Base-by-base conservation (phyloP, 2,797 vertebrate genomes). In the Sebastiscus tertius region DNA sequence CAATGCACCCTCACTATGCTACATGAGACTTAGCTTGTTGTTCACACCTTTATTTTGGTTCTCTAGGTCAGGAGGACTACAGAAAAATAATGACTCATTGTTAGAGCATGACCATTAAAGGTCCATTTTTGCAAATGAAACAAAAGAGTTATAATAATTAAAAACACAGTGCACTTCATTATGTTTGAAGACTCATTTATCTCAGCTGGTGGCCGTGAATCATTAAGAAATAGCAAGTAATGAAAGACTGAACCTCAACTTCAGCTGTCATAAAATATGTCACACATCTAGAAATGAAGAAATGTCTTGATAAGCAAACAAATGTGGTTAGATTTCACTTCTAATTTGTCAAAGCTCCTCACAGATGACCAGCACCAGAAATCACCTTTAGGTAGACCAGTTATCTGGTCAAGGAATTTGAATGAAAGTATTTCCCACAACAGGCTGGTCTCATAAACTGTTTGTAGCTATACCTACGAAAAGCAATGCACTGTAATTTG, bases 11-110 rank as follows among this genome's bases (percentile, higher is more conserved):
- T 66, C 36, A n/a, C 58, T 4, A 18, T 49, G 75, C 49, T 55
- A 16, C 12, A 6, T 9, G 60, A 80, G 54, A 54, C 60, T 20
- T 13, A 2, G 13, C 3, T 29, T 61, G 36, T 55, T 52, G 75
- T 59, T 79, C n/a, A 75, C 60, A 63, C 27, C 12, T 75, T 63
- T 59, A 68, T 72, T 79, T 55, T 13, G 12, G 42, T 61, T 36
- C 54, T 27, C 18, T n/a, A 3, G 20, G 29, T n/a, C n/a, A 49
- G 11, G 8, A 49, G 11, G 8, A 68, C 9, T 36, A 11, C n/a
- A 58, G 6, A 49, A 52, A 61, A 49, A 52, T 1, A 9, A 18
- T n/a, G 49, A 63, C 56, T 54, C 18, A 27, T 27, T 84, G n/a
- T 29, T 13, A 16, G 24, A 2, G 46, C 5, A 10, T 3, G 18